Conservation (phyloP, 2,113 vertebrate genomes). For the Tapirus terrestris region DNA sequence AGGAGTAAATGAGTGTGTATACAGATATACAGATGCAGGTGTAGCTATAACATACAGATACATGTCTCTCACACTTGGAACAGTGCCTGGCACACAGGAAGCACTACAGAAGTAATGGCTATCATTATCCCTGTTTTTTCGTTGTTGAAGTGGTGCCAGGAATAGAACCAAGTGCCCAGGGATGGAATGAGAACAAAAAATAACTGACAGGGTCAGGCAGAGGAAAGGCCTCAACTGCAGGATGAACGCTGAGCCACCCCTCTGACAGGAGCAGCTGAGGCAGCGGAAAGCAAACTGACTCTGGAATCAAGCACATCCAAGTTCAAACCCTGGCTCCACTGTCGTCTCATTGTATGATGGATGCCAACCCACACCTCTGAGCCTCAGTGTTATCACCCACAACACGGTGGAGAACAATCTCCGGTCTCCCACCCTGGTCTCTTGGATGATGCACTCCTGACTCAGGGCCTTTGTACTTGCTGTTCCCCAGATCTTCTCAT, state of each 20-base stretch:
- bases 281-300: background rate
- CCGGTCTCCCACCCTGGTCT: background rate
- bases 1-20: background rate
- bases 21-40: no score
- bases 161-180: background rate
- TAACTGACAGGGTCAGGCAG: background rate
- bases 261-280: background rate
- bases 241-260: background rate
- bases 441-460: background rate
- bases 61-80: background rate
- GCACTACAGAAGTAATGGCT: background rate
- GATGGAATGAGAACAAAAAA: background rate
- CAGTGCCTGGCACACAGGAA: no score
- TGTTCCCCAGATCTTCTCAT: background rate
- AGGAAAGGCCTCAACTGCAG: background rate
- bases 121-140: background rate
- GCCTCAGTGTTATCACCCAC: background rate
- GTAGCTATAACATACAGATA: background rate
- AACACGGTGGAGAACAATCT: background rate
- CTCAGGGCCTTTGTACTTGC: background rate
- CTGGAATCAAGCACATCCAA: background rate
- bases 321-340: background rate
- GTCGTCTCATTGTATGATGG: fast-evolving
- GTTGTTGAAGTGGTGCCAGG: background rate
- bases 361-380: background rate